Evolutionary conservation across 2,113 vertebrate species (phyloP), one percentile per base, ranked within the genome.

Genomic region (Callithrix jacchus): DNA sequence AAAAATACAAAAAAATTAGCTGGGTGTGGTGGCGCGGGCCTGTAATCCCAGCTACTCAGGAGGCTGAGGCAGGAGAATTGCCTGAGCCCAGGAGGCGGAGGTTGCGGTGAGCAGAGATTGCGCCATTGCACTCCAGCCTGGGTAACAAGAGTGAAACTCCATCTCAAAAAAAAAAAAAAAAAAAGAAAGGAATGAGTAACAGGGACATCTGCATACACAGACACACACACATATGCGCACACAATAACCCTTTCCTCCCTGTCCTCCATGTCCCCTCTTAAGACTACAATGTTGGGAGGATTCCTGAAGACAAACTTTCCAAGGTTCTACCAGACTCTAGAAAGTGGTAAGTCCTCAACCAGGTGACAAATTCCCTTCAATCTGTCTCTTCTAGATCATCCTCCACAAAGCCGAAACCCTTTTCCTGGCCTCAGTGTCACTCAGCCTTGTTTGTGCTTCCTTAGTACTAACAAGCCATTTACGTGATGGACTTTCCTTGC

Each of bases 321-420:
- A 91, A 92, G 21, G 0, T 80, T 84, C 56, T 93, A 80, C 94
- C 70, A 95, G 96, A 93, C 79, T 85, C 89, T 40, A 10, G 94
- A 81, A 49, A 93, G 93, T 95, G 80, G 32, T 54, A 0, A 13
- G 87, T 94, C 30, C 66, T 81, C 42, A 10, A 1, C 5, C 25
- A n/a, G 91, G 70, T 91, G 86, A 93, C 96, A 96, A 0, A 30
- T 42, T 97, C 95, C 68, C 88, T 96, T 93, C 0, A 0, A 76
- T 93, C 94, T 89, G 94, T 91, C 87, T 97, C 47, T 84, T 97
- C 95, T 91, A 96, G 96, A 96, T 87, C 93, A 89, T 98, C 87
- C 68, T 88, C 93, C 82, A 83, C 71, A 30, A 91, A 94, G 77
- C 90, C 68, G 93, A 95, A 94, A 81, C 84, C 85, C 95, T 96